These are phyloP conservation scores for Elephantulus edwardii DNA, from an alignment of 2,113 vertebrate species.

Conservation along the genomic window DNA sequence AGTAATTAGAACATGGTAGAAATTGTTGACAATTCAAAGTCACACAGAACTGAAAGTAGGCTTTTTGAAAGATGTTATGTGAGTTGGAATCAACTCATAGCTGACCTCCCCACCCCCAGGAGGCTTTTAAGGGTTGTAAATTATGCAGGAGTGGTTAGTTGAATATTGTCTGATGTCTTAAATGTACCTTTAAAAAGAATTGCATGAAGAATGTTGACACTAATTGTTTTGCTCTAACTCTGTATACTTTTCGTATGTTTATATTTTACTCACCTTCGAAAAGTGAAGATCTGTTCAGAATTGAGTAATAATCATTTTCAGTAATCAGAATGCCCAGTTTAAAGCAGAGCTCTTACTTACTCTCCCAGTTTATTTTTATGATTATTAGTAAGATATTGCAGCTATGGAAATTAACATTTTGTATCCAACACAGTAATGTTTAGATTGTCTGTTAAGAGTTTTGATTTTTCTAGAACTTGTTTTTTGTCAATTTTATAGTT, in stretches of 20 bases:
- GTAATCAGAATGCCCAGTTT: background rate
- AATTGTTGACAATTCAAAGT: background rate
- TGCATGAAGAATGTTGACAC: too few species aligned
- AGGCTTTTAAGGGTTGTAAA: too few species aligned
- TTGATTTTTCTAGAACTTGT: slow-evolving; percentile 16
- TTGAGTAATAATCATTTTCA: background rate
- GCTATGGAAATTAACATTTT: background rate
- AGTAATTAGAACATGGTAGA: background rate
- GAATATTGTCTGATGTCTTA: too few species aligned
- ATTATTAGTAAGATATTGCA: background rate
- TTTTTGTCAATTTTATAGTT: slow-evolving; percentile 81
- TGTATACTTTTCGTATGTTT: background rate
- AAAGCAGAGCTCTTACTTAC: slow-evolving; percentile 13
- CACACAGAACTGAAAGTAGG: background rate
- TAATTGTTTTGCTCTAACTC: background rate
- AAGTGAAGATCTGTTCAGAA: background rate
- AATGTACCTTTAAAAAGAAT: too few species aligned
- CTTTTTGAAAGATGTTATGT: background rate
- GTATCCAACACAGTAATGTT: background rate
- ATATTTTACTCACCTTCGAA: background rate
- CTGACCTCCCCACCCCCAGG: too few species aligned
- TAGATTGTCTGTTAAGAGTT: background rate
- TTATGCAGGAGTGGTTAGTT: too few species aligned
- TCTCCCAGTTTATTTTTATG: background rate
- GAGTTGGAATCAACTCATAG: too few species aligned